Evolutionary conservation across 2,797 vertebrate genomes (phyloP), one percentile per base, ranked within the genome.

Genomic region (Taenioides sp.): DNA sequence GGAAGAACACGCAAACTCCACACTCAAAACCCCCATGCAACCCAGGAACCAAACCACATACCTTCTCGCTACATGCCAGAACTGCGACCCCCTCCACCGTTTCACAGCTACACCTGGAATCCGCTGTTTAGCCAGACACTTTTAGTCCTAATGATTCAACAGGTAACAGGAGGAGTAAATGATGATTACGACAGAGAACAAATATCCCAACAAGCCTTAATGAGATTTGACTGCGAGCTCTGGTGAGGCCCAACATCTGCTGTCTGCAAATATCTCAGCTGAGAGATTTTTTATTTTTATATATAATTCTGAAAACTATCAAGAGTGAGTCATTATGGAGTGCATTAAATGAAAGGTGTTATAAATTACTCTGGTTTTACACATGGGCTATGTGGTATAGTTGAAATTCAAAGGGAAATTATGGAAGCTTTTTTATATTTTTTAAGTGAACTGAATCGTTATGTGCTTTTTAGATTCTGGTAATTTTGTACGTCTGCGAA

Each of bases 231-330:
- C 47, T 4, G 47, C 70, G 37, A 12, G 57, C 22, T 57, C 5
- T 5, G 20, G 40, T 62, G 49, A 60, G 34, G 49, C 31, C 16
- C 64, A 78, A 71, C 67, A 34, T 72, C 57, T 71, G 68, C 37
- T 67, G 11, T 72, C 65, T 37, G 23, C 28, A 1, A 43, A 62
- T n/a, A 22, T 34, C 50, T 57, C 22, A 72, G 22, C 55, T 12
- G 37, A 47, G 61, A 31, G 47, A 9, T 23, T 37, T 67, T 67
- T 67, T 59, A 16, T 59, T 27, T 34, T 34, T 34, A 7, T 31
- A 7, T 7, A n/a, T 54, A 37, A 68, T 54, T 31, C 65, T 28
- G 65, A 18, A 28, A 66, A 49, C n/a, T 23, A 43, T n/a, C n/a
- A 4, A 47, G 5, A 52, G 25, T 28, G 49, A 50, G 22, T 66